Evolutionary conservation across 2,113 vertebrate species (phyloP).

Genomic region (Platysteira castanea): DNA sequence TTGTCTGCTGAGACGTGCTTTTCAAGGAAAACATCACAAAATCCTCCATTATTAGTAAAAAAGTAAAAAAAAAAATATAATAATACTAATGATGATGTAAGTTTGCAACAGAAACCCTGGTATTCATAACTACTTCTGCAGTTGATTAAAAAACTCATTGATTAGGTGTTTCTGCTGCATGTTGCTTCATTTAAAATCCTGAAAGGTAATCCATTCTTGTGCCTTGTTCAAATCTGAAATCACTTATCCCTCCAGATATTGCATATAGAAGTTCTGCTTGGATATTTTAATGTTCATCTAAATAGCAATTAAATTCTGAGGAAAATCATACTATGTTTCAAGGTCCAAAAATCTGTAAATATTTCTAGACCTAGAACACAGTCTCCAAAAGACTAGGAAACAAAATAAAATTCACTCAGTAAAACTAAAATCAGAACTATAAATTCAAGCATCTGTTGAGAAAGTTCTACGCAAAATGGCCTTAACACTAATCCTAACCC

Average conservation of each 20-base stretch:
- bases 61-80: background rate
- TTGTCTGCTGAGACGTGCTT: background rate
- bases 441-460: background rate
- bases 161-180: background rate
- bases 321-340: background rate
- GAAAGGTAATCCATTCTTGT: background rate
- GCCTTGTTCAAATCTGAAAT: background rate
- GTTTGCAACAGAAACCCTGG: background rate
- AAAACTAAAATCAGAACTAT: background rate
- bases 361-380: background rate
- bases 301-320: background rate
- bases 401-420: background rate
- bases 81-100: background rate
- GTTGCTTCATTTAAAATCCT: conserved; percentile 24
- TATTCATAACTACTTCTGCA: background rate
- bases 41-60: background rate
- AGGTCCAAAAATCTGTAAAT: background rate
- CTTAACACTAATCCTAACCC: fast-evolving
- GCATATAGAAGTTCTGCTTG: background rate
- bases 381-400: background rate
- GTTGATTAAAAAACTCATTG: background rate
- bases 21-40: background rate
- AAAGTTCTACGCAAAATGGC: background rate
- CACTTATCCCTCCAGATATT: background rate
- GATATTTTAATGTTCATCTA: background rate